These are phyloP conservation scores for Drusus annulatus DNA, from an alignment of 1,140 invertebrate genomes.

Conservation along the genomic window DNA sequence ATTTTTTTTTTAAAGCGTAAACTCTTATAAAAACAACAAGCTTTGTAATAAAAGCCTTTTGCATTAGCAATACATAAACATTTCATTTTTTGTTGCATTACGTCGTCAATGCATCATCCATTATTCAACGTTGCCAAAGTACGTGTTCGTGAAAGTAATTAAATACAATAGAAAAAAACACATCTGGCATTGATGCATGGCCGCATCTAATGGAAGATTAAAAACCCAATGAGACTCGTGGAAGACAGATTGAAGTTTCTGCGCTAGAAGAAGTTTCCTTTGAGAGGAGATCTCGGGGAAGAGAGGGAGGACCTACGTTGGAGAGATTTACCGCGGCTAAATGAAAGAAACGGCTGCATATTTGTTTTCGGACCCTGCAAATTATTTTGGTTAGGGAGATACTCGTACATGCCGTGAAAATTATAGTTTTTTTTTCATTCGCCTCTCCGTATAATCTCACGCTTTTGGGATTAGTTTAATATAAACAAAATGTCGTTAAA, in stretches of 20 bases:
- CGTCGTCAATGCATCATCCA: too few relatives aligned
- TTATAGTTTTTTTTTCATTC: background rate
- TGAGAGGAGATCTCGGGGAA: background rate
- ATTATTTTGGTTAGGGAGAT: background rate
- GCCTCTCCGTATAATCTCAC: background rate
- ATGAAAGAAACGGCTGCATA: slow-evolving; percentile 40
- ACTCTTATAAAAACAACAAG: too few relatives aligned
- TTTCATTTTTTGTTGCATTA: too few relatives aligned
- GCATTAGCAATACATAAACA: too few relatives aligned
- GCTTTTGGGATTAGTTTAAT: too few relatives aligned
- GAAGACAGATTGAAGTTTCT: slow-evolving; percentile 35
- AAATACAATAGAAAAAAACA: slow-evolving; percentile 4
- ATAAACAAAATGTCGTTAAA: too few relatives aligned
- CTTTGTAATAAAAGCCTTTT: too few relatives aligned
- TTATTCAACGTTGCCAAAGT: too few relatives aligned
- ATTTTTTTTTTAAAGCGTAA: too few relatives aligned
- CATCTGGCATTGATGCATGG: slow-evolving; percentile 35
- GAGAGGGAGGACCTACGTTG: background rate
- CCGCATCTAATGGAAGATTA: slow-evolving; percentile 42
- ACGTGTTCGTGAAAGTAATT: background rate
- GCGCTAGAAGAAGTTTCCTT: slow-evolving; percentile 11
- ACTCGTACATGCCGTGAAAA: background rate
- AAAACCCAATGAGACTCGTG: slow-evolving; percentile 34
- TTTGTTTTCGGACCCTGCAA: slow-evolving; percentile 31
- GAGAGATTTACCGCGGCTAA: slow-evolving; percentile 35